Base-by-base conservation (phyloP, 2,797 vertebrate species). In the Gymnodraco acuticeps region DNA sequence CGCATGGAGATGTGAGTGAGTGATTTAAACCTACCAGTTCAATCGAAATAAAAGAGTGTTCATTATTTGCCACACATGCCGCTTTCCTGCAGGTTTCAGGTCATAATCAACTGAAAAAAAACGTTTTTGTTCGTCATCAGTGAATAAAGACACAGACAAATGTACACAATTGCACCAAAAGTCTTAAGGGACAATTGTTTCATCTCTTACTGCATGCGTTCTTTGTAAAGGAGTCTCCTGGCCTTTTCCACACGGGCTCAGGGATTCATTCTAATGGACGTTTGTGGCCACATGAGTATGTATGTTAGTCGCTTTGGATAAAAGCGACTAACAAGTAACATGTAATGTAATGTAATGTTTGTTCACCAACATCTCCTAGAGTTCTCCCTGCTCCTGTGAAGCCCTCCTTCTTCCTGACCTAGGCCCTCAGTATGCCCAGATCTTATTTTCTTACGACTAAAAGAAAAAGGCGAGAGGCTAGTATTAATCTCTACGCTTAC, bases 371-470 rank as follows among this genome's bases (percentile, higher is more conserved):
- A 51, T 79, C 51, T 62, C 23, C 43, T 62, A 52, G 19, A 31
- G 62, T 68, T 61, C 61, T 78, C 58, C 68, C 47, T 51, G 23
- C 63, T 61, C 67, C 53, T 60, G 48, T 76, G 50, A 77, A 75
- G 58, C 53, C 53, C 54, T n/a, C 42, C 13, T 20, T 50, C 50
- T 11, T 70, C 55, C 62, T 64, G 16, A 67, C 77, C 48, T 4
- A 75, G 73, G 73, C 65, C 79, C 63, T 79, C 76, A 54, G 81
- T 64, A 53, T n/a, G 72, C 66, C 75, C 67, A 77, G 75, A 82
- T 89, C 77, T 80, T 80, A 88, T 85, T 82, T 81, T 88, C 64
- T 41, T 61, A 56, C 52, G 73, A 77, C 75, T 66, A 60, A 83
- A 38, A 87, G 75, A 46, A 59, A 72, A 79, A 59, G 65, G 73